Percentiles rank a stretch among this genome's conserved stretches.
Conservation (phyloP, 2,797 vertebrate species). For the Melanotaenia boesemani region DNA sequence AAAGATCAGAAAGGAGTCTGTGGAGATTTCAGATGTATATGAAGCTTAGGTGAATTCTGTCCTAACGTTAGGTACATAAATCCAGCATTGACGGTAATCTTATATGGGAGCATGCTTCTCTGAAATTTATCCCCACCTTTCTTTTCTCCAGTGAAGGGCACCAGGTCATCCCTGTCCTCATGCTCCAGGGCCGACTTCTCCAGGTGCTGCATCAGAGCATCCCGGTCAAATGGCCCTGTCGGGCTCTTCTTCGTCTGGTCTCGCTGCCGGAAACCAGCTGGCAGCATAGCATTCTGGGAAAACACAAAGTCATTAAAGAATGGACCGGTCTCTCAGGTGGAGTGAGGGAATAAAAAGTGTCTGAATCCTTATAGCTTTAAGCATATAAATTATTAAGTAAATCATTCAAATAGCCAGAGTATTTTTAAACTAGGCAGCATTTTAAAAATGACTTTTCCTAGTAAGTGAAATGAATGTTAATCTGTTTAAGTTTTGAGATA, state of each 20-base stretch:
- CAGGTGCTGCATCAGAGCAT: constrained; percentile 90
- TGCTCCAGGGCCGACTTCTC: constrained; percentile 91
- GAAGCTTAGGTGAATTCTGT: neutral
- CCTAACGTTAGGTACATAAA: no score
- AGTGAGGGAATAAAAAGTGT: no score
- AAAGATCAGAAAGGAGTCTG: neutral
- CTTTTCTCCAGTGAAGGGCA: constrained; percentile 95
- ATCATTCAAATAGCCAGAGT: no score
- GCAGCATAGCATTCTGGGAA: constrained; percentile 92
- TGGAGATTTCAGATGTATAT: neutral
- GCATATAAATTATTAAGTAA: neutral
- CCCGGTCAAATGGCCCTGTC: constrained; percentile 89
- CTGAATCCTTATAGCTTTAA: neutral
- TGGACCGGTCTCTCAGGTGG: no score
- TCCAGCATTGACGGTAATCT: neutral
- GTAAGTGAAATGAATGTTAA: no score
- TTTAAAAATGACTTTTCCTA: neutral
- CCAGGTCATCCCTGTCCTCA: constrained; percentile 89
- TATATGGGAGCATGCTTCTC: neutral
- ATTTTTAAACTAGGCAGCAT: neutral
- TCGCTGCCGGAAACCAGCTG: constrained; percentile 91
- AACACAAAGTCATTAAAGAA: constrained; percentile 20
- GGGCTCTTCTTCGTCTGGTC: constrained; percentile 95
- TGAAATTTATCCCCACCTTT: constrained; percentile 81
- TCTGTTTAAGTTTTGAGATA: no score